Evolutionary conservation across 2,888 invertebrate species (phyloP), one percentile per base, ranked within the genome.

Genomic region (Linyphia triangularis): DNA sequence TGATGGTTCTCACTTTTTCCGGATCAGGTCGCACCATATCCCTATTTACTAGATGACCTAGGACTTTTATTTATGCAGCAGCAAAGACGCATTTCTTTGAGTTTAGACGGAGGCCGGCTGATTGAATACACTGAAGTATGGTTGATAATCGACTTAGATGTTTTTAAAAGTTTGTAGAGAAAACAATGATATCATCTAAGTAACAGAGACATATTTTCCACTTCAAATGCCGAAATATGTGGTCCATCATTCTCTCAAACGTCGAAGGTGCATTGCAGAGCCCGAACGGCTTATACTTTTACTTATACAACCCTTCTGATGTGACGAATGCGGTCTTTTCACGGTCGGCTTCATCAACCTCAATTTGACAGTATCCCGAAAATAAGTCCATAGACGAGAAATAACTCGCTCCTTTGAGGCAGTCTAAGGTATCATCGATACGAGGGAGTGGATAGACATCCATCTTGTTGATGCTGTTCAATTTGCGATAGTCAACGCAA

Each of bases 241-340:
- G 57, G 24, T 91, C 89, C 91, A 92, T 91, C 13, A 90, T 78
- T 4, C 91, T 89, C 69, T 91, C 90, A 69, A 91, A 91, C 1
- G 90, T 91, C 0, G 89, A 89, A 0, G 90, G 90, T 0, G 91
- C 91, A 78, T 91, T 91, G 1, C 72, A 73, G 4, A 92, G 69
- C 0, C 91, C 91, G 77, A 92, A 91, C 1, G 91, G 91, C 89
- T 92, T 90, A 1, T 90, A 86, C 5, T 78, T 89, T 63, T 91
- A 92, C 85, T 92, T 89, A 63, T 88, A 92, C 1, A 90, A 84
- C 0, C 91, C 91, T 13, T 84, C 19, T 5, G 88, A 86, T 0
- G 88, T 88, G 0, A 88, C 73, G 73, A 92, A 92, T 1, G 91
- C 91, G 0, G 91, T 91, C 37, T 91, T 91, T 13, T 89, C 69